These are phyloP conservation scores for Dryadula phaetusa DNA, from an alignment of 2,888 invertebrate genomes.

Conservation along the genomic window DNA sequence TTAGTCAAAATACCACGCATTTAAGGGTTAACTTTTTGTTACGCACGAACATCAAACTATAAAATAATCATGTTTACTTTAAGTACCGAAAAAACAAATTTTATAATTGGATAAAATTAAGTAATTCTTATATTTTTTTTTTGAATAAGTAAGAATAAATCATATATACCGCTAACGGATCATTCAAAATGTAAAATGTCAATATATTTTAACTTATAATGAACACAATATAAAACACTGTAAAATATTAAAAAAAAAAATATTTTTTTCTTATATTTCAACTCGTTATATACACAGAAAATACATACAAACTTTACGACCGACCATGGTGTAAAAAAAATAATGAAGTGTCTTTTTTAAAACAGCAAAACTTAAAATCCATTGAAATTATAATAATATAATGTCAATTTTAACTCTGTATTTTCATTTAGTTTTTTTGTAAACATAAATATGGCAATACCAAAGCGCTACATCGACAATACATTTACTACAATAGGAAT, in stretches of 20 bases:
- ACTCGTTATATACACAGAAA: no score
- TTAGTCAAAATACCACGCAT: neutral
- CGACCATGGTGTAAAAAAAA: no score
- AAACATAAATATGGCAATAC: constrained; percentile 12
- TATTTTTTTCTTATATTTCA: neutral
- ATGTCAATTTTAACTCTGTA: neutral
- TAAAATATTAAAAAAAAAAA: neutral
- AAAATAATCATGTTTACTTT: neutral
- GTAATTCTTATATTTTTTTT: no score
- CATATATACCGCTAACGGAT: no score
- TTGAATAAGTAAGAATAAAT: no score
- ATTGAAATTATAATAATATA: no score
- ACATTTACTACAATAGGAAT: constrained; percentile 35
- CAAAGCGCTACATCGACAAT: constrained; percentile 14
- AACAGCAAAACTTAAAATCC: no score
- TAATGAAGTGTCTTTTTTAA: no score
- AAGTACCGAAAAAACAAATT: no score
- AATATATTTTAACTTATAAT: neutral
- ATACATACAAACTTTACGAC: no score
- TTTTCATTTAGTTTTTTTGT: constrained; percentile 1
- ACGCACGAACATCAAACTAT: constrained; percentile 19
- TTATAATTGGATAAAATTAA: no score
- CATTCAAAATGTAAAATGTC: no score
- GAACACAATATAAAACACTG: neutral
- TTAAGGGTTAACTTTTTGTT: neutral